Evolutionary conservation across 2,797 vertebrate species (phyloP).

Genomic region (Gila robusta): DNA sequence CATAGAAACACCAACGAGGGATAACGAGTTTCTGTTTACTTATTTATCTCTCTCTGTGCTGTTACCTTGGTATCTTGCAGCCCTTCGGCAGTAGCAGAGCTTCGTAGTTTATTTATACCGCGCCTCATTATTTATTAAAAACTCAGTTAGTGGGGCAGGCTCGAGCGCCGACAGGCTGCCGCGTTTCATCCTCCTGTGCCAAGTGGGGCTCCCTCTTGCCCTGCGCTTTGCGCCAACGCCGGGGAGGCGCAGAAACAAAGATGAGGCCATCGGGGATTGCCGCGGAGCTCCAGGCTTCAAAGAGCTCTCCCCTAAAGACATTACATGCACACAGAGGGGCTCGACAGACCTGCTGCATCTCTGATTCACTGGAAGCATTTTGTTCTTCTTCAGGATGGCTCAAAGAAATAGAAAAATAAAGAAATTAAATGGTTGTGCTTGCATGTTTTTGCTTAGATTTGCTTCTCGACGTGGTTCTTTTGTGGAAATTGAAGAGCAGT

Average conservation of each 20-base stretch:
- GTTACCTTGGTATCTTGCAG: slow-evolving; percentile 80
- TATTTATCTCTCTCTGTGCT: slow-evolving; percentile 78
- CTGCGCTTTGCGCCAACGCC: slow-evolving; percentile 66
- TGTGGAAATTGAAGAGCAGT: not conserved
- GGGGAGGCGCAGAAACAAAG: slow-evolving; percentile 52
- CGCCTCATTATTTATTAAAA: slow-evolving; percentile 87
- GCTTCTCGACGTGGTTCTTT: not conserved
- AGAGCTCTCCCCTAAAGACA: slow-evolving; percentile 64
- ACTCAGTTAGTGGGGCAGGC: slow-evolving; percentile 86
- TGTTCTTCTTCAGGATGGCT: slow-evolving; percentile 57
- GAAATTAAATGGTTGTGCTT: slow-evolving; percentile 10
- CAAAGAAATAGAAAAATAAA: slow-evolving; percentile 59
- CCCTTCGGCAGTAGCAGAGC: slow-evolving; percentile 78
- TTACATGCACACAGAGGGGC: slow-evolving; percentile 60
- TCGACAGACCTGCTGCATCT: slow-evolving; percentile 58
- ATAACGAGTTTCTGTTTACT: slow-evolving; percentile 80
- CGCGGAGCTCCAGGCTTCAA: slow-evolving; percentile 62
- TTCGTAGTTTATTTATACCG: slow-evolving; percentile 85
- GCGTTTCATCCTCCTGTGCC: slow-evolving; percentile 78
- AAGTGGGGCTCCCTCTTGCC: slow-evolving; percentile 77
- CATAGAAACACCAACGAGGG: slow-evolving; percentile 69
- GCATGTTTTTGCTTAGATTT: not conserved
- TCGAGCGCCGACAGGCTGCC: slow-evolving; percentile 75
- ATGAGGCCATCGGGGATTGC: slow-evolving; percentile 58
- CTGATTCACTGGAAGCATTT: slow-evolving; percentile 58